These are phyloP conservation scores for Perca schrenkii DNA, from an alignment of 2,113 vertebrate species.

Conservation along the genomic window DNA sequence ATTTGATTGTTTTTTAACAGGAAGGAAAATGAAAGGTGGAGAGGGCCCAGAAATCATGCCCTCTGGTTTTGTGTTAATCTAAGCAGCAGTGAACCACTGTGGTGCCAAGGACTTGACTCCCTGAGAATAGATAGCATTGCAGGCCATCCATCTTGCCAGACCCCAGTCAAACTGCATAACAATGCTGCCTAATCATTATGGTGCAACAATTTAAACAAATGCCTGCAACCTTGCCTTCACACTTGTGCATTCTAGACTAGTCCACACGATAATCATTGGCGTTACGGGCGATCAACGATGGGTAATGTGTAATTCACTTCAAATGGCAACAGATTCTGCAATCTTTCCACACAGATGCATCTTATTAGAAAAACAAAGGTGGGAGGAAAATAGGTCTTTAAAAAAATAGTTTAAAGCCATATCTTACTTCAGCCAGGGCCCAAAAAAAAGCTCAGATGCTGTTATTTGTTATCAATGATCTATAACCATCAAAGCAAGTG, in stretches of 20 bases:
- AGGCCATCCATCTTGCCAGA: conserved; percentile 80
- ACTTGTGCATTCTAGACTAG: conserved; percentile 65
- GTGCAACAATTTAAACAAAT: conserved; percentile 82
- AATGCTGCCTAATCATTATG: conserved; percentile 79
- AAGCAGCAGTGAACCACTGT: conserved; percentile 63
- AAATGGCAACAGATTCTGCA: conserved; percentile 64
- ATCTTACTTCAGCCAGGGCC: neutral
- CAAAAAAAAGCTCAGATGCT: neutral
- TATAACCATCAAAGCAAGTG: conserved; percentile 35
- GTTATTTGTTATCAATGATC: conserved; percentile 38
- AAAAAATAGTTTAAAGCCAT: conserved; percentile 32
- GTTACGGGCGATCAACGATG: conserved; percentile 72
- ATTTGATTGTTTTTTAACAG: conserved; percentile 36
- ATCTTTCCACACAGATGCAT: conserved; percentile 44
- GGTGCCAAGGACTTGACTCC: conserved; percentile 67
- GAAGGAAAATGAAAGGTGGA: conserved; percentile 45
- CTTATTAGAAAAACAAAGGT: conserved; percentile 68
- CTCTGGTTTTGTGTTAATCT: conserved; percentile 68
- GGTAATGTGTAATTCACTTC: conserved; percentile 70
- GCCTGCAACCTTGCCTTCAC: conserved; percentile 62
- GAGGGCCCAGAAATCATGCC: conserved; percentile 46
- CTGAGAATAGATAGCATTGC: conserved; percentile 70
- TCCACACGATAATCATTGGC: conserved; percentile 67
- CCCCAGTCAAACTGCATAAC: conserved; percentile 79
- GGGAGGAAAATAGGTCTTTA: conserved; percentile 61